Base-by-base conservation (phyloP, 2,113 vertebrate species). In the Epinephelus moara region DNA sequence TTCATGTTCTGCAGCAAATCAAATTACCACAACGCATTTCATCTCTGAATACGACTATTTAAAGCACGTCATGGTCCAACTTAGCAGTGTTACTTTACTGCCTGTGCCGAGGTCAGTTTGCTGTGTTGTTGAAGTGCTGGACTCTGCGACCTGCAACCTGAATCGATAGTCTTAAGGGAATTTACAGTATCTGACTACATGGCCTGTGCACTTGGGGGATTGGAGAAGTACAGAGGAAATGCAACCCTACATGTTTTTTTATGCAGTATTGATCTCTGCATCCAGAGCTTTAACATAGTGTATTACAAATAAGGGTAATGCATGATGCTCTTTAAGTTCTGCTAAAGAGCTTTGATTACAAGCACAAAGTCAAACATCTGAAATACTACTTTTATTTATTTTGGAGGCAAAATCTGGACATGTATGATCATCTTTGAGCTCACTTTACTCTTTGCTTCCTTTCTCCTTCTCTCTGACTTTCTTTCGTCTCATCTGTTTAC, bases 151-250 rank as follows among this genome's bases (percentile, higher is more conserved):
- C 90, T 87, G 90, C 87, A 83, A 80, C 81, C 70, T 3, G 69
- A 91, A 94, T 94, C 90, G 67, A 95, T 94, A 81, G 85, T 63
- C 89, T 91, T 85, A 78, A 86, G 77, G 88, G 90, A 90, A 85
- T 92, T 92, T 89, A 80, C 85, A 81, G 88, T 89, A 92, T 94
- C 90, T 90, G 83, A 80, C 87, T 93, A 78, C 91, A 80, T 55
- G 89, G 90, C 89, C 83, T 86, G 85, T 91, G 84, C 85, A 85
- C 82, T 83, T 55, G 69, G 80, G 91, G 88, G 88, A 92, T 86
- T 92, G 88, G 87, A 90, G 88, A 85, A 68, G 80, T 64, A 83
- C 82, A 78, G 74, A 85, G 89, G 89, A 91, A 90, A 91, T 90
- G 81, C 75, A 88, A 90, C 73, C 78, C 83, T 75, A 84, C 82